Conservation (phyloP, 2,797 vertebrate species). For the Pelochelys cantorii region DNA sequence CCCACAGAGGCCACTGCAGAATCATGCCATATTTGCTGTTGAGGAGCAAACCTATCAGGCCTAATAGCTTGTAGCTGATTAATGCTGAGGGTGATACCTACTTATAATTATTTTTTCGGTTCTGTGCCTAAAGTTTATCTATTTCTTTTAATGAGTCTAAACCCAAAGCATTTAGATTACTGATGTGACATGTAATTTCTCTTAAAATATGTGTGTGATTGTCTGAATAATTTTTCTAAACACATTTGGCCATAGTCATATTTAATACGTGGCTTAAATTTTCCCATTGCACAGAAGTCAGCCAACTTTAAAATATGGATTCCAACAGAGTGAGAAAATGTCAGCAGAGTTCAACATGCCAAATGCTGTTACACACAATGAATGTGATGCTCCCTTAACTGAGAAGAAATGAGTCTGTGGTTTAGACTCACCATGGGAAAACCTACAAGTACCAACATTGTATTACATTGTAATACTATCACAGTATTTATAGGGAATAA, state of each 20-base stretch:
- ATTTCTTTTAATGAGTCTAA: background rate
- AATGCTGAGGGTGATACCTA: background rate
- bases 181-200: background rate
- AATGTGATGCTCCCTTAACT: constrained; percentile 18
- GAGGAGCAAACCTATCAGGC: background rate
- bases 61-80: background rate
- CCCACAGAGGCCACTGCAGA: background rate
- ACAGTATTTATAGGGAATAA: background rate
- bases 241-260: background rate
- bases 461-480: background rate
- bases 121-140: background rate
- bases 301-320: constrained; percentile 33
- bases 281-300: background rate
- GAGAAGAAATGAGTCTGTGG: background rate
- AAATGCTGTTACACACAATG: background rate
- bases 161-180: background rate
- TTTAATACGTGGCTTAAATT: background rate
- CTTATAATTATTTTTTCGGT: background rate
- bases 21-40: background rate
- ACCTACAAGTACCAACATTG: background rate
- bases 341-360: background rate
- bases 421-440: background rate
- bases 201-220: background rate
- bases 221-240: background rate
- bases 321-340: background rate